phyloP scores from a whole-genome alignment of 2,113 vertebrate genomes.

The Ursus arctos region DNA sequence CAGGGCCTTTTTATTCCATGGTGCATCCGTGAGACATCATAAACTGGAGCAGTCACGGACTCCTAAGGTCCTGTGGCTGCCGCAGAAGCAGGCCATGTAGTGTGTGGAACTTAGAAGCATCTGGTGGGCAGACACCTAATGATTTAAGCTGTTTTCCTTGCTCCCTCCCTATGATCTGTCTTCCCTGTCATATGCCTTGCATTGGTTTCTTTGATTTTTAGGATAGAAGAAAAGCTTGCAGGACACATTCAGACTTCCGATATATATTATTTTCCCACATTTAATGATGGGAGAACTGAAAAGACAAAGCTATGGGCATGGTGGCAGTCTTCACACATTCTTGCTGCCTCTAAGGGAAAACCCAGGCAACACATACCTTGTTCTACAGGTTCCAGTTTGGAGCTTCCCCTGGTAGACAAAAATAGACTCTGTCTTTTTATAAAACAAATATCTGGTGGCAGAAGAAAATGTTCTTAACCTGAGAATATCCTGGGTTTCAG shows the following conservation, averaged over 20 bases:
- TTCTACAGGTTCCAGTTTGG: neutral
- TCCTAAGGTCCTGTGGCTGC: neutral
- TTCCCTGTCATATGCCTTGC: neutral
- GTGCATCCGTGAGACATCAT: neutral
- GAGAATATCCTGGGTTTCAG: neutral
- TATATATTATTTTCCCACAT: neutral
- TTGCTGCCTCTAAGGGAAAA: neutral
- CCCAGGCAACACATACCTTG: neutral
- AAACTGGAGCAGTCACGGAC: neutral
- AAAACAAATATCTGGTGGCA: neutral
- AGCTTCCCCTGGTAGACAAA: neutral
- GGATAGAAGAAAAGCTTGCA: neutral
- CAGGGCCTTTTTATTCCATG: neutral
- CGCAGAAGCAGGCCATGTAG: neutral
- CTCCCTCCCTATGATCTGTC: neutral
- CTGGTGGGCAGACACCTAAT: neutral
- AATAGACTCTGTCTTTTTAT: constrained; percentile 30
- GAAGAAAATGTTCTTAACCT: neutral
- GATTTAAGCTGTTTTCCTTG: neutral
- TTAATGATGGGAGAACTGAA: neutral
- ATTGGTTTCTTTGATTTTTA: constrained; percentile 21
- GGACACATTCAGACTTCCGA: neutral
- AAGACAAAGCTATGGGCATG: neutral
- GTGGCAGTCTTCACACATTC: neutral
- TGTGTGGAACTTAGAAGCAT: neutral